Evolutionary conservation across 2,113 vertebrate genomes (phyloP).

Genomic region (Osmerus mordax): DNA sequence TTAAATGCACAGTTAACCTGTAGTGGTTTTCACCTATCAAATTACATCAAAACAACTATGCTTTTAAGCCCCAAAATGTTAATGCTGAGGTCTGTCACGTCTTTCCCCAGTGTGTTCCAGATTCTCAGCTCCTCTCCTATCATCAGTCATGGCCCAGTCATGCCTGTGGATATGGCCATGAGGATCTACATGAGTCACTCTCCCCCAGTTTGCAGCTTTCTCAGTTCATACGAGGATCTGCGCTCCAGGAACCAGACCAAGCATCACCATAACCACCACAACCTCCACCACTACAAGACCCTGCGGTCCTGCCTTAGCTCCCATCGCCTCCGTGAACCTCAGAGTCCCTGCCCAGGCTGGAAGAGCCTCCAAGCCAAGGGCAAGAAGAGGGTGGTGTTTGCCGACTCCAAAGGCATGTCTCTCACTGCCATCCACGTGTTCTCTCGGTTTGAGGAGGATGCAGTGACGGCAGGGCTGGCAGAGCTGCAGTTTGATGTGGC

Average conservation of each 20-base stretch:
- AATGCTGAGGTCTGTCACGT: not conserved
- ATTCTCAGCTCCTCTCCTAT: constrained; percentile 78
- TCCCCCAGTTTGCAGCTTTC: constrained; percentile 84
- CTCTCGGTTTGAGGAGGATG: constrained; percentile 82
- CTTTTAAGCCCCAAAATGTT: too few species aligned
- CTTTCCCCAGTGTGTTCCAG: constrained; percentile 78
- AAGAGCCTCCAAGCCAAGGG: constrained; percentile 54
- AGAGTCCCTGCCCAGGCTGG: constrained; percentile 68
- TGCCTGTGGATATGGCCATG: constrained; percentile 91
- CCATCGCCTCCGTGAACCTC: constrained; percentile 59
- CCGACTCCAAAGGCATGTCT: constrained; percentile 88
- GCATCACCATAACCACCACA: not conserved
- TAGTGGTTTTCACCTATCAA: too few species aligned
- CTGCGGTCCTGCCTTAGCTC: constrained; percentile 85
- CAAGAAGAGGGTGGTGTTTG: constrained; percentile 94
- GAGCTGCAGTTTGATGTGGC: constrained; percentile 85
- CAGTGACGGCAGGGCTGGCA: not conserved
- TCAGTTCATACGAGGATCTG: constrained; percentile 81
- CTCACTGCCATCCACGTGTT: constrained; percentile 90
- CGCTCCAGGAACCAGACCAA: constrained; percentile 51
- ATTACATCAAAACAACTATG: too few species aligned
- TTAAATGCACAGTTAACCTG: too few species aligned
- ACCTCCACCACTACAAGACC: constrained; percentile 70
- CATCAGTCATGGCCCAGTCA: constrained; percentile 80
- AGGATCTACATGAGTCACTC: constrained; percentile 90